Conservation (phyloP, 2,797 vertebrate species). For the Ctenosaura bakeri region DNA sequence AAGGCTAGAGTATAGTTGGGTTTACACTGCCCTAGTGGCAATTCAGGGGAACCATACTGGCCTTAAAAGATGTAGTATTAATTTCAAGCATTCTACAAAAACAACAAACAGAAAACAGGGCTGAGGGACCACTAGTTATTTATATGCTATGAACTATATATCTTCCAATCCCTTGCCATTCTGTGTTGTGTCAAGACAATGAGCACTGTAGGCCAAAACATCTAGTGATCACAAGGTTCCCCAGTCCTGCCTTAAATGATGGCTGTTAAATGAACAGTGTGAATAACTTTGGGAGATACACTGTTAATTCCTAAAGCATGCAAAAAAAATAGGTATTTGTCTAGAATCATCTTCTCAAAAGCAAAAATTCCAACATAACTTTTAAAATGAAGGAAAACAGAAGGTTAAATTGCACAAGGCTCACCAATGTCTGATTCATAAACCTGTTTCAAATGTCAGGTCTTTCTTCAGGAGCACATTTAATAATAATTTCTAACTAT, state of each 20-base stretch:
- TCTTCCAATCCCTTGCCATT: neutral
- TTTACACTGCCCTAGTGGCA: constrained; percentile 2
- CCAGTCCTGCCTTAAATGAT: neutral
- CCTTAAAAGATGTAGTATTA: neutral
- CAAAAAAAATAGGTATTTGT: constrained; percentile 28
- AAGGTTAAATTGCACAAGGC: constrained; percentile 18
- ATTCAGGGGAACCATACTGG: neutral
- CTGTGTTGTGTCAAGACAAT: neutral
- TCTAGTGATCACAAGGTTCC: no score
- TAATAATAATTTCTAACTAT: constrained; percentile 7
- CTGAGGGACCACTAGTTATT: neutral
- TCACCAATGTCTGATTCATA: neutral
- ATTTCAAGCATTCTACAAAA: neutral
- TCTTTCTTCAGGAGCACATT: neutral
- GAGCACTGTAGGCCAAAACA: no score
- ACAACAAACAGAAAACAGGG: neutral
- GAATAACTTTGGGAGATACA: neutral
- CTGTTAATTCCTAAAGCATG: neutral
- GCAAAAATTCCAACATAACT: neutral
- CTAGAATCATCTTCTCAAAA: neutral
- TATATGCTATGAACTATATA: neutral
- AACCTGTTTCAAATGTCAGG: neutral
- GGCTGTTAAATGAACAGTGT: neutral
- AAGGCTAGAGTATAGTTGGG: neutral
- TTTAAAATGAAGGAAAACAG: constrained; percentile 21